Conservation (phyloP, 2,888 invertebrate species). For the Nowickia ferox region DNA sequence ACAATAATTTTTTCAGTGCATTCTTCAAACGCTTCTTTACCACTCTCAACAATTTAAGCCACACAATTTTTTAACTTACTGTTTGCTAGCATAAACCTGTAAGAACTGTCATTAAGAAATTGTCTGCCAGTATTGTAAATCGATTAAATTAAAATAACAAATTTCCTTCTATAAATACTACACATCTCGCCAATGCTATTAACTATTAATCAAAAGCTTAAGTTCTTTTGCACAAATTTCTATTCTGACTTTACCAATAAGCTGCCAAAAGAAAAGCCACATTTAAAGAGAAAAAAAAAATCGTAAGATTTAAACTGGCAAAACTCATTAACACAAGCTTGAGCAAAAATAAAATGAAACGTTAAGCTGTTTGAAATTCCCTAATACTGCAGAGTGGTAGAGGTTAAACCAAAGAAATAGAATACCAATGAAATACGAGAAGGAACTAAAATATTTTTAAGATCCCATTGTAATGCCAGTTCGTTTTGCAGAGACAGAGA, state of each 20-base stretch:
- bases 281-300: neutral
- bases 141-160: constrained; percentile 54
- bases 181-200: constrained; percentile 44
- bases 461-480: constrained; percentile 40
- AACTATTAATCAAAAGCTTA: constrained; percentile 69
- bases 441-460: constrained; percentile 3
- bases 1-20: no score
- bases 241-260: neutral
- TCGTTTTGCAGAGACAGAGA: neutral
- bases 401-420: constrained; percentile 15
- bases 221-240: constrained; percentile 33
- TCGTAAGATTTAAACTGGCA: constrained; percentile 48
- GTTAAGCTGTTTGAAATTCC: constrained; percentile 6
- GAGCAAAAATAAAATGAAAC: constrained; percentile 6
- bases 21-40: neutral
- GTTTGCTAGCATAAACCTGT: neutral
- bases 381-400: neutral
- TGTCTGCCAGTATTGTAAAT: constrained; percentile 27
- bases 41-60: neutral
- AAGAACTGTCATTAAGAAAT: constrained; percentile 37
- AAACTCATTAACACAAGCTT: constrained; percentile 68
- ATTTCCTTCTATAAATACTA: constrained; percentile 47
- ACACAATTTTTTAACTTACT: neutral
- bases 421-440: constrained; percentile 11
- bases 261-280: constrained; percentile 25